Evolutionary conservation across 2,797 vertebrate species (phyloP).

Genomic region (Channa striata): DNA sequence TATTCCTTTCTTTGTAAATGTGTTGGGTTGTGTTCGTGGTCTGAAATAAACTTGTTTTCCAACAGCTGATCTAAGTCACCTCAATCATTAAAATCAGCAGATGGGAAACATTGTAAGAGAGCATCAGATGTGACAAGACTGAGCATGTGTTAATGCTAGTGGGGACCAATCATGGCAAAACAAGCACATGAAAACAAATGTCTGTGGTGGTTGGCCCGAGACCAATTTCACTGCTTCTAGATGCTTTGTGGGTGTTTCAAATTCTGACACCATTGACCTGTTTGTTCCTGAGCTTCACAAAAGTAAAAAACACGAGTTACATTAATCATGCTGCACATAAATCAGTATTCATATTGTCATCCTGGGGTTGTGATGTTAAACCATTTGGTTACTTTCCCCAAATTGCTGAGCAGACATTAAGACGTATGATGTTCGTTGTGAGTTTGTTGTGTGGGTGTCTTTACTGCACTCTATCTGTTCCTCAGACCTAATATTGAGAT

Average conservation of each 20-base stretch:
- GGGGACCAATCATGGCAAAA: neutral
- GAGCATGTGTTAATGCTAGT: neutral
- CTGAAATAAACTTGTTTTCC: neutral
- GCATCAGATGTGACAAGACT: neutral
- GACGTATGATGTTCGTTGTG: constrained; percentile 14
- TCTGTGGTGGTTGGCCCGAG: neutral
- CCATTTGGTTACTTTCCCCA: neutral
- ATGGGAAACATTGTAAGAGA: neutral
- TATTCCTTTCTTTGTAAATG: too few relatives aligned
- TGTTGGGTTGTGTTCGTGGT: neutral
- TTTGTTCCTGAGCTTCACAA: neutral
- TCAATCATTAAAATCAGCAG: too few relatives aligned
- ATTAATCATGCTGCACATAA: constrained; percentile 13
- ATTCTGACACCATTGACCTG: neutral
- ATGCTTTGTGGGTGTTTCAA: neutral
- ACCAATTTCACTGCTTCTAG: neutral
- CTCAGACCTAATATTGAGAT: neutral
- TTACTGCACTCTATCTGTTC: neutral
- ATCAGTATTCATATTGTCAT: neutral
- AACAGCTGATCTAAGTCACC: neutral
- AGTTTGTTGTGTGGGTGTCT: constrained; percentile 8
- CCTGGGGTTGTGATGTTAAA: constrained; percentile 19
- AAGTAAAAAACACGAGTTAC: neutral
- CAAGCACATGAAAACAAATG: neutral
- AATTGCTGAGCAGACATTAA: neutral